Evolutionary conservation across 2,797 vertebrate genomes (phyloP), one percentile per base, ranked within the genome.

Genomic region (Pseudochirops cupreus): DNA sequence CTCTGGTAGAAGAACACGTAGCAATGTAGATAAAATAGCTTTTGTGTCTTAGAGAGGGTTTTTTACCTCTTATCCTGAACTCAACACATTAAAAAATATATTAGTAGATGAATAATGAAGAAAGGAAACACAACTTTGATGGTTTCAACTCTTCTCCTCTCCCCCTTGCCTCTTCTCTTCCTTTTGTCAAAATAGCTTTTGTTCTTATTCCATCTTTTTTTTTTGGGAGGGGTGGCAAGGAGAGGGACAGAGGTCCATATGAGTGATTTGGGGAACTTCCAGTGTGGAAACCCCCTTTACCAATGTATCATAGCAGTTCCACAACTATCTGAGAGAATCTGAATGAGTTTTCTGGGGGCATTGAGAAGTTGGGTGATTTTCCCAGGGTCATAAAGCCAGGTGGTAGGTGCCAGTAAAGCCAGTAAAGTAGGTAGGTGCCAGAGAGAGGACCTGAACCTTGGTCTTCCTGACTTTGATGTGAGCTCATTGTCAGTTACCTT

Each of bases 21-120:
- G n/a, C 46, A 7, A 7, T 5, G 28, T 2, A 2, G 0, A 58
- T 0, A 5, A 55, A 87, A n/a, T 16, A 16, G 0, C 13, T 1
- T 50, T 91, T 56, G 1, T 33, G 28, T 89, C 18, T 53, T 5
- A 53, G 46, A 87, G 29, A 92, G 58, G 13, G 26, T 0, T 10
- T 46, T 53, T 94, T 59, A 74, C n/a, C n/a, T 74, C n/a, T 39
- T 74, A 21, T 39, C 5, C 16, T 74, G 13, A 91, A 52, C 26
- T 14, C 28, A 16, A 56, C 10, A 9, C 6, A 14, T 29, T 57
- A 33, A 59, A 56, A 94, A 52, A 1, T 90, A 53, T 94, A 10
- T 46, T 59, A 52, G 91, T 2, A 29, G 39, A 54, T 55, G n/a
- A 56, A 87, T 93, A 29, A 24, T n/a, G 46, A 62, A 46, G 31